Evolutionary conservation across 2,888 invertebrate genomes (phyloP).

Genomic region (Eristalinus sepulchralis): DNA sequence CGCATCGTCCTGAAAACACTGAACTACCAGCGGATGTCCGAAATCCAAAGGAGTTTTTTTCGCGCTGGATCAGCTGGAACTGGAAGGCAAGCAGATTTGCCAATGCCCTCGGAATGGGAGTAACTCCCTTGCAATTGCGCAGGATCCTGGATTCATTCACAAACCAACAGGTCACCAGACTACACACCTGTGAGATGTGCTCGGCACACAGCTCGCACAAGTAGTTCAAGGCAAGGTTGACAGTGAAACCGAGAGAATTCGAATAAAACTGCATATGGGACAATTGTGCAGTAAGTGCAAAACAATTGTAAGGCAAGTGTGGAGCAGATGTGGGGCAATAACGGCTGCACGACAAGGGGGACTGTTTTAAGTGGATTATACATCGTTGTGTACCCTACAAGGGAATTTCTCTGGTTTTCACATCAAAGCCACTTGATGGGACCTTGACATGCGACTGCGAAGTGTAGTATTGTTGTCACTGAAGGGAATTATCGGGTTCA

Average conservation of each 20-base stretch:
- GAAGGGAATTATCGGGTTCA: neutral
- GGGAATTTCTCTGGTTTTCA: neutral
- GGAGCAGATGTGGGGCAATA: neutral
- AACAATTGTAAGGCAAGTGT: neutral
- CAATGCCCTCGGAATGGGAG: neutral
- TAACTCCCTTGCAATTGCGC: slow-evolving; percentile 9
- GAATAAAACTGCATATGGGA: neutral
- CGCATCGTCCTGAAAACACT: neutral
- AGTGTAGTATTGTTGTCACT: neutral
- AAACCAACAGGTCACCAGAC: slow-evolving; percentile 33
- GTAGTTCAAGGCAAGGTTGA: slow-evolving; percentile 5
- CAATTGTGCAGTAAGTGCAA: neutral
- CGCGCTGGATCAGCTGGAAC: slow-evolving; percentile 13
- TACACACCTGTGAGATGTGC: neutral
- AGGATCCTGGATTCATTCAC: slow-evolving; percentile 30
- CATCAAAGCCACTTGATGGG: neutral
- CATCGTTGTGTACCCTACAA: neutral
- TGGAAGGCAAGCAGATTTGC: slow-evolving; percentile 16
- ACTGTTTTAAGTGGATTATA: neutral
- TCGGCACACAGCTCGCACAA: neutral
- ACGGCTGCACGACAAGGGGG: neutral
- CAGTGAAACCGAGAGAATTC: neutral
- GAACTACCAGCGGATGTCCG: neutral
- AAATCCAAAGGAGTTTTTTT: neutral
- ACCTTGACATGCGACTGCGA: neutral